Evolutionary conservation across 2,888 invertebrate species (phyloP), one percentile per base, ranked within the genome.

Genomic region (Crossocerus cetratus): DNA sequence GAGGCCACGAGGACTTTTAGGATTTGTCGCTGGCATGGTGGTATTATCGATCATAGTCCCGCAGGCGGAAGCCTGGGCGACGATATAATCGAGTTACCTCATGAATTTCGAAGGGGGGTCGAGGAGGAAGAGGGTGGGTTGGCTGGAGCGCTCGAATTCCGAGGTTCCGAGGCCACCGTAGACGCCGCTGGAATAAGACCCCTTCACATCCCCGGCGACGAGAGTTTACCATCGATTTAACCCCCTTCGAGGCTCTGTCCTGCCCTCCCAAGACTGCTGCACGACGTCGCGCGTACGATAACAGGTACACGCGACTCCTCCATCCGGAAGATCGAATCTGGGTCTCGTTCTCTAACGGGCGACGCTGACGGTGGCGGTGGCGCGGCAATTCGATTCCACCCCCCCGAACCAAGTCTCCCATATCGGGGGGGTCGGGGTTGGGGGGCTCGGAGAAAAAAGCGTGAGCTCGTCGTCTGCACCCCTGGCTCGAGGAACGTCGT

Each of bases 321-420:
- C 81, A 82, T 74, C 74, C 76, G 82, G 79, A 82, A 82, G 81
- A 82, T 82, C 82, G 79, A 82, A 82, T 81, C 75, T 59, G 58
- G 66, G 60, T 63, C 70, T 68, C 44, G 44, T 43, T 58, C 74
- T 74, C 66, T 74, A 32, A 32, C 32, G 32, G 32, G 32, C 32
- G 32, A 32, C 32, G 11, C 8, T 32, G 32, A 32, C 32, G 11
- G 32, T 32, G 8, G 32, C 67, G 68, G 49, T 77, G 64, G 43
- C 76, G 82, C 65, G 80, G 60, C 82, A 82, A 81, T 81, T 81
- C 72, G 81, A 81, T 81, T 81, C 81, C 81, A 77, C 82, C 81
- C 81, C 70, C 65, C 72, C 61, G 53, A 49, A 57, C 65, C 68
- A n/a, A n/a, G n/a, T n/a, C n/a, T n/a, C n/a, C n/a, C n/a, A n/a